A percentile compares a stretch with the other conserved stretches of the same genome.
Evolutionary conservation across 92 coral and sea anemone genomes (phyloP).

Genomic region (Actinernus sp.): DNA sequence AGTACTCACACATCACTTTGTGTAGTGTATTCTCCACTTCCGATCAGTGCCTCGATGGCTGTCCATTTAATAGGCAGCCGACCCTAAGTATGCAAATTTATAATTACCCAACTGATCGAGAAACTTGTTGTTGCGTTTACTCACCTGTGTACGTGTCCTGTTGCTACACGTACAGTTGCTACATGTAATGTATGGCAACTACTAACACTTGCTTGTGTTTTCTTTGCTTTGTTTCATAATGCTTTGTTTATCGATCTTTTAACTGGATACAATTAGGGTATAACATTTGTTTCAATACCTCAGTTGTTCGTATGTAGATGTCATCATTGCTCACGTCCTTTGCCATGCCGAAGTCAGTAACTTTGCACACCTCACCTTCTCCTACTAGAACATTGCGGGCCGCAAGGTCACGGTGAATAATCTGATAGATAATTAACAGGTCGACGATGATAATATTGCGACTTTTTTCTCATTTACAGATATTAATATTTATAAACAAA

Average conservation of each 20-base stretch:
- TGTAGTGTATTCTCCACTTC: conserved; percentile 64
- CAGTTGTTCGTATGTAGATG: conserved; percentile 65
- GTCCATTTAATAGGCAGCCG: conserved; percentile 78
- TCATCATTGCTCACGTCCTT: conserved; percentile 66
- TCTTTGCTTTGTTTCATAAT: background rate
- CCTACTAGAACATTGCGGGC: too few relatives aligned
- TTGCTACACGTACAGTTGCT: too few relatives aligned
- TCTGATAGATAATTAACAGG: conserved; percentile 20
- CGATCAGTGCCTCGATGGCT: conserved; percentile 62
- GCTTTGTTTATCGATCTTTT: background rate
- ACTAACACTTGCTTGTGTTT: conserved; percentile 1
- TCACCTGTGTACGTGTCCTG: too few relatives aligned
- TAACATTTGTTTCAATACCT: conserved; percentile 16
- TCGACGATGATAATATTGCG: background rate
- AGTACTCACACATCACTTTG: conserved; percentile 73
- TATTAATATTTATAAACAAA: too few relatives aligned
- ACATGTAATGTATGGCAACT: too few relatives aligned
- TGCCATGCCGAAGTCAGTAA: conserved; percentile 78
- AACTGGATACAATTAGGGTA: background rate
- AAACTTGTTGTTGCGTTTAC: too few relatives aligned
- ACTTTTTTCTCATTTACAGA: background rate
- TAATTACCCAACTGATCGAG: too few relatives aligned
- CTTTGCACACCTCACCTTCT: conserved; percentile 52
- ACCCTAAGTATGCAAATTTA: conserved; percentile 40
- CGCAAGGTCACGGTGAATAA: too few relatives aligned